Evolutionary conservation across 2,113 vertebrate genomes (phyloP).

Genomic region (Sebastes schlegelii): DNA sequence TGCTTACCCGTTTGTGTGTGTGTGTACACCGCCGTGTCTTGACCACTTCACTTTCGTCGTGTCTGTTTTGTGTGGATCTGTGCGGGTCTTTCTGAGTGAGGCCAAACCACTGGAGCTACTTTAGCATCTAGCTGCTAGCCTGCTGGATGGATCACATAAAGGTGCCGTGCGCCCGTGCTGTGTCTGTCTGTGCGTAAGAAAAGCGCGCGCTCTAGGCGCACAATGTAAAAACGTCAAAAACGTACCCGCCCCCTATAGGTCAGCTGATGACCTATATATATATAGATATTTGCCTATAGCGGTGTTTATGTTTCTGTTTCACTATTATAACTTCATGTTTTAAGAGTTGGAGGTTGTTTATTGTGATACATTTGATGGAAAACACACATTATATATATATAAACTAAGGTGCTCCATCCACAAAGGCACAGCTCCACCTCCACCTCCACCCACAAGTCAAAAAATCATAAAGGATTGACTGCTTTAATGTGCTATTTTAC

Average conservation of each 20-base stretch:
- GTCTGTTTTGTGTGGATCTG: slow-evolving; percentile 3
- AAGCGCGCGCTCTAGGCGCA: slow-evolving; percentile 78
- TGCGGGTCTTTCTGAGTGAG: neutral
- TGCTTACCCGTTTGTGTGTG: slow-evolving; percentile 37
- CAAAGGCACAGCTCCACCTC: neutral
- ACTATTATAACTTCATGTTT: no score
- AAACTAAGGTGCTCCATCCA: no score
- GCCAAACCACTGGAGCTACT: slow-evolving; percentile 39
- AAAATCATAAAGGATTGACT: neutral
- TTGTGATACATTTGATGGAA: no score
- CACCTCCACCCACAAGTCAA: slow-evolving; percentile 5
- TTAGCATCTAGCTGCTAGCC: slow-evolving; percentile 66
- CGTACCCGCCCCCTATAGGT: slow-evolving; percentile 63
- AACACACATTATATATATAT: no score
- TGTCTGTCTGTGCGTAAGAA: slow-evolving; percentile 57
- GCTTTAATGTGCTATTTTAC: neutral
- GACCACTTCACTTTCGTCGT: neutral
- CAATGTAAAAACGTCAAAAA: slow-evolving; percentile 43
- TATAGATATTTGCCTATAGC: no score
- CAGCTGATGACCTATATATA: slow-evolving; percentile 63
- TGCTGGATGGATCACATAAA: slow-evolving; percentile 41
- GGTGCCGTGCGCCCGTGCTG: slow-evolving; percentile 37
- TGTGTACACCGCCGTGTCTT: neutral
- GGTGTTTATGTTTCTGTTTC: no score
- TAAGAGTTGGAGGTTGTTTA: no score